Percentiles rank a stretch among this genome's conserved stretches.
These are phyloP conservation scores for Habrosyne pyritoides DNA, from an alignment of 2,888 invertebrate genomes.

Conservation along the genomic window DNA sequence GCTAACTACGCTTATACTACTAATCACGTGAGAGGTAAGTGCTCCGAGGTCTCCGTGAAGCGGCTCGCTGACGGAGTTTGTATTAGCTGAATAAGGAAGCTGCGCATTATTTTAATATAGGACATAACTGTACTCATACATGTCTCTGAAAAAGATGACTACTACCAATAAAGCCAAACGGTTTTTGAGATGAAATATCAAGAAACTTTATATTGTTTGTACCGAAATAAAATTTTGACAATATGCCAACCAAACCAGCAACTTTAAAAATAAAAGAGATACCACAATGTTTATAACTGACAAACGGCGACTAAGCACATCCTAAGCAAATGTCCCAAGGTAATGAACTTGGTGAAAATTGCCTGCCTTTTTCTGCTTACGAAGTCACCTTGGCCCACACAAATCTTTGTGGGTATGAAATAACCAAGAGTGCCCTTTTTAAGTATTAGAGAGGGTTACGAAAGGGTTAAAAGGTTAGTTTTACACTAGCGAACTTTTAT, in stretches of 20 bases:
- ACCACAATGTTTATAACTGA: not conserved
- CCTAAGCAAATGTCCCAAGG: conserved; percentile 20
- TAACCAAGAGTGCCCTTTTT: conserved; percentile 7
- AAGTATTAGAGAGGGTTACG: conserved; percentile 8
- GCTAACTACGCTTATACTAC: too few relatives aligned
- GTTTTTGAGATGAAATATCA: too few relatives aligned
- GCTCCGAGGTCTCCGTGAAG: too few relatives aligned
- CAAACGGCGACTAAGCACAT: conserved; percentile 15
- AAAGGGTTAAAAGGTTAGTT: conserved; percentile 9
- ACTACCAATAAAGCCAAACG: too few relatives aligned
- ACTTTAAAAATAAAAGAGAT: not conserved
- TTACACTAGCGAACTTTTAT: conserved; percentile 4
- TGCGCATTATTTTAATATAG: too few relatives aligned
- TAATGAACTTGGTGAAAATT: conserved; percentile 16
- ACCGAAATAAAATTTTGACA: too few relatives aligned
- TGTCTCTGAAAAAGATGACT: too few relatives aligned
- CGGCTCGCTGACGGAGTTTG: too few relatives aligned
- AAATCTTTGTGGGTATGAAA: conserved; percentile 10
- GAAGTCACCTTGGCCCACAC: conserved; percentile 6
- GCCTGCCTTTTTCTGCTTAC: conserved; percentile 13
- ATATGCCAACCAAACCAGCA: too few relatives aligned
- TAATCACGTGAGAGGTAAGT: too few relatives aligned
- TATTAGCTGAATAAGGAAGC: too few relatives aligned
- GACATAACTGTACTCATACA: too few relatives aligned
- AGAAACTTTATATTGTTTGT: not conserved